phyloP scores from a whole-genome alignment of 1,140 invertebrate genomes.

The Brachionus asplanchnoidis region DNA sequence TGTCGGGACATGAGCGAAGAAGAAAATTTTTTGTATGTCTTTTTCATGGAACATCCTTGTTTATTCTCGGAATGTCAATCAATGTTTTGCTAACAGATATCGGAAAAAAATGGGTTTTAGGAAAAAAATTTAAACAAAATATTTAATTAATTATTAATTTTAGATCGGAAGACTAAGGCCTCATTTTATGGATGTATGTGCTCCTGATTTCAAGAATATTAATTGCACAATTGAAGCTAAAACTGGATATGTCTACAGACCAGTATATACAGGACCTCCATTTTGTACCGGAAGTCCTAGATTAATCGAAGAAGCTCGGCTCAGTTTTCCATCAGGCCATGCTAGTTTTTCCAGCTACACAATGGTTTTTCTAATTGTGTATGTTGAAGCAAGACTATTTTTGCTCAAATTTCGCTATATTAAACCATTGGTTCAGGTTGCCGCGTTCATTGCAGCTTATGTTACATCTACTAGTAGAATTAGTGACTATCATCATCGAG shows the following conservation, averaged over 20 bases:
- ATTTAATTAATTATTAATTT: conserved; percentile 76
- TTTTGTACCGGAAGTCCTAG: conserved; percentile 49
- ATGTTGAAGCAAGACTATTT: conserved; percentile 10
- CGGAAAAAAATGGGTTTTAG: conserved; percentile 67
- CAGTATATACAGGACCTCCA: conserved; percentile 53
- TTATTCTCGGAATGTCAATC: conserved; percentile 27
- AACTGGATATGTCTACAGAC: neutral
- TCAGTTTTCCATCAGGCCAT: conserved; percentile 64
- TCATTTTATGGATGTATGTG: conserved; percentile 72
- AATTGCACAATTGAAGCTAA: neutral
- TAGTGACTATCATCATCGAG: conserved; percentile 87
- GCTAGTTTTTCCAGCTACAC: conserved; percentile 60
- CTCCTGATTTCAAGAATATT: conserved; percentile 50
- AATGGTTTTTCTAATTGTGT: conserved; percentile 58
- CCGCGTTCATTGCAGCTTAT: conserved; percentile 26
- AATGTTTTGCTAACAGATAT: conserved; percentile 68
- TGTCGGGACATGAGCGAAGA: neutral
- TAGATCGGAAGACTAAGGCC: conserved; percentile 83
- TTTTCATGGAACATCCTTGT: conserved; percentile 29
- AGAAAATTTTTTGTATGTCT: conserved; percentile 20
- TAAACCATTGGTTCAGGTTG: conserved; percentile 25
- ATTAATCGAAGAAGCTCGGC: conserved; percentile 49
- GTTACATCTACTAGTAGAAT: conserved; percentile 64
- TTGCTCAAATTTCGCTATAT: conserved; percentile 5
- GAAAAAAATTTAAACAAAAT: neutral